These are phyloP conservation scores for Sebastes fasciatus DNA, from an alignment of 2,113 vertebrate species.

Conservation along the genomic window DNA sequence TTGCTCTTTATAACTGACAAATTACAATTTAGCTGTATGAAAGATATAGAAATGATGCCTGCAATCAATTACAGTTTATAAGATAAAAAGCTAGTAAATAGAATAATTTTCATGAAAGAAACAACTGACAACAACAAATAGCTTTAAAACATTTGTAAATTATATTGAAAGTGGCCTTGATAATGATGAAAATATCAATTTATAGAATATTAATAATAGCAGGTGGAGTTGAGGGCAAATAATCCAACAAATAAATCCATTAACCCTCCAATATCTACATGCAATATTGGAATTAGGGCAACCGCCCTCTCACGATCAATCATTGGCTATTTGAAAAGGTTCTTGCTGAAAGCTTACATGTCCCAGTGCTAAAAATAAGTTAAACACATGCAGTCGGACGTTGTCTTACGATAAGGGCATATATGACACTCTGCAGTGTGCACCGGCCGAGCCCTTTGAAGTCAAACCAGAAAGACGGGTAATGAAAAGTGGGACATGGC, in stretches of 20 bases:
- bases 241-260: background rate
- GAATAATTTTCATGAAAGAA: background rate
- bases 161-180: background rate
- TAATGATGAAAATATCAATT: background rate
- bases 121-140: background rate
- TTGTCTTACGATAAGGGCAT: slow-evolving; percentile 38
- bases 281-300: background rate
- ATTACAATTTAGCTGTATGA: background rate
- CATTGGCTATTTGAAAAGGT: background rate
- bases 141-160: background rate
- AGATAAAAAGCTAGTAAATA: background rate
- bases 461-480: slow-evolving; percentile 53
- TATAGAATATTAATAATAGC: background rate
- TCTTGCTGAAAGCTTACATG: background rate
- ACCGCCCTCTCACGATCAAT: background rate
- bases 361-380: slow-evolving; percentile 35
- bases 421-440: slow-evolving; percentile 35
- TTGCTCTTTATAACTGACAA: background rate
- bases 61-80: background rate
- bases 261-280: background rate
- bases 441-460: slow-evolving; percentile 61
- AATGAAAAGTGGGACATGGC: slow-evolving; percentile 66
- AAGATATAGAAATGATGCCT: background rate
- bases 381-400: slow-evolving; percentile 12
- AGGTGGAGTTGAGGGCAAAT: background rate